Percentiles rank a stretch among this genome's conserved stretches.
phyloP scores from a whole-genome alignment of 2,797 vertebrate species.

The Psittacula echo region DNA sequence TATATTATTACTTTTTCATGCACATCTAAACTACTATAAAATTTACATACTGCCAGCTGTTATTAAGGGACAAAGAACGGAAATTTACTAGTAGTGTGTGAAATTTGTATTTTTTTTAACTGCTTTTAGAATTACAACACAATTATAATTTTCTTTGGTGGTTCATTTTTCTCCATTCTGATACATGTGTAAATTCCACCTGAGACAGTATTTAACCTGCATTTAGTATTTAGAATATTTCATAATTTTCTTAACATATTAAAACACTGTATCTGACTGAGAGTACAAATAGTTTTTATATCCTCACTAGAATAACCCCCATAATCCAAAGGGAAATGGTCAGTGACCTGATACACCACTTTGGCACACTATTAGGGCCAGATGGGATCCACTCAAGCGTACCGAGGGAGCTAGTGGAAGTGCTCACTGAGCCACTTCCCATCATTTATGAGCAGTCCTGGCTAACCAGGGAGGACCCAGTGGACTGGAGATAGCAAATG shows the following conservation, averaged over 20 bases:
- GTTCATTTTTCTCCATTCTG: background rate
- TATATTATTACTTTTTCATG: background rate
- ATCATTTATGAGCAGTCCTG: background rate
- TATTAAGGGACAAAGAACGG: background rate
- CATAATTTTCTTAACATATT: background rate
- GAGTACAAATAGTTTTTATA: background rate
- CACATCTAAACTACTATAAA: background rate
- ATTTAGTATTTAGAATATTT: background rate
- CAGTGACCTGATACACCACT: background rate
- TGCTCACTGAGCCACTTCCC: background rate
- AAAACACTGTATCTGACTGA: background rate
- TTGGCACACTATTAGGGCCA: background rate
- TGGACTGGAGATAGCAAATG: background rate
- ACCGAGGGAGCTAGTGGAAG: background rate
- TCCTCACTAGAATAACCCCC: background rate
- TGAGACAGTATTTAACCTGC: background rate
- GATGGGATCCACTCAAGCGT: background rate
- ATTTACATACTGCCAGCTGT: background rate
- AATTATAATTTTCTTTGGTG: background rate
- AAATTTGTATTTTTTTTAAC: background rate
- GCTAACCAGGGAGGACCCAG: background rate
- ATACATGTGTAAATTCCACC: background rate
- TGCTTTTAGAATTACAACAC: background rate
- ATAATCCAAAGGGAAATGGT: background rate
- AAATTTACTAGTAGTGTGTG: background rate